Percentiles rank a stretch among this genome's conserved stretches.
phyloP scores from a whole-genome alignment of 2,888 invertebrate species.

The Ethmia dodecea region DNA sequence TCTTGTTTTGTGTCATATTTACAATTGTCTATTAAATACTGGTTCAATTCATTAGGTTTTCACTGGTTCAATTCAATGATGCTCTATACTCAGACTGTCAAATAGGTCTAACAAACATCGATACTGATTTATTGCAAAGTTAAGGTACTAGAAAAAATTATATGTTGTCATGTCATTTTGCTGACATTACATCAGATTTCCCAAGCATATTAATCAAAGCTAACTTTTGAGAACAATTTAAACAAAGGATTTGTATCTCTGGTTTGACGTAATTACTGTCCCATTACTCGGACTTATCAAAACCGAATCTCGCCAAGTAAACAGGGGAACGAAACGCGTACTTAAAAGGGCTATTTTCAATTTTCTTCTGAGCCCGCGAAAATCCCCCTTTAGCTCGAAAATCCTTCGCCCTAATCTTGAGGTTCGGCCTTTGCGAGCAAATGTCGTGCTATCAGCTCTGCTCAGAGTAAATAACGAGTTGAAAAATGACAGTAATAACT shows the following conservation, averaged over 20 bases:
- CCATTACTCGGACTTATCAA: constrained; percentile 29
- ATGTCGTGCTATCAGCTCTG: constrained; percentile 72
- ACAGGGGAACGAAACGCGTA: constrained; percentile 29
- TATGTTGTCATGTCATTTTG: too few relatives aligned
- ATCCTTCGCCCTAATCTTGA: constrained; percentile 62
- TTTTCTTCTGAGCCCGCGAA: constrained; percentile 54
- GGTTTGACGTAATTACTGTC: constrained; percentile 22
- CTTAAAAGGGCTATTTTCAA: constrained; percentile 66
- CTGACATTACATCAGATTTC: too few relatives aligned
- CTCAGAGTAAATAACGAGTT: constrained; percentile 77
- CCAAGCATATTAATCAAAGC: too few relatives aligned
- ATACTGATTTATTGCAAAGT: too few relatives aligned
- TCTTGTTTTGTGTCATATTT: not conserved
- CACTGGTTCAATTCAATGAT: too few relatives aligned
- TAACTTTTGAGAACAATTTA: too few relatives aligned
- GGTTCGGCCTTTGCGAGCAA: constrained; percentile 57
- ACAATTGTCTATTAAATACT: constrained; percentile 14
- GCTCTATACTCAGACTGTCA: too few relatives aligned
- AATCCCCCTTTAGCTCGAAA: constrained; percentile 50
- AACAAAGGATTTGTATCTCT: not conserved
- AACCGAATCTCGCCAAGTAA: constrained; percentile 28
- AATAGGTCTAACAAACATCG: too few relatives aligned
- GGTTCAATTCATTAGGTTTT: too few relatives aligned
- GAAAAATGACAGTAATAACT: constrained; percentile 78
- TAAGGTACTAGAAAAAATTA: too few relatives aligned